These are phyloP conservation scores for Acinonyx jubatus DNA, from an alignment of 2,113 vertebrate species.

Conservation along the genomic window DNA sequence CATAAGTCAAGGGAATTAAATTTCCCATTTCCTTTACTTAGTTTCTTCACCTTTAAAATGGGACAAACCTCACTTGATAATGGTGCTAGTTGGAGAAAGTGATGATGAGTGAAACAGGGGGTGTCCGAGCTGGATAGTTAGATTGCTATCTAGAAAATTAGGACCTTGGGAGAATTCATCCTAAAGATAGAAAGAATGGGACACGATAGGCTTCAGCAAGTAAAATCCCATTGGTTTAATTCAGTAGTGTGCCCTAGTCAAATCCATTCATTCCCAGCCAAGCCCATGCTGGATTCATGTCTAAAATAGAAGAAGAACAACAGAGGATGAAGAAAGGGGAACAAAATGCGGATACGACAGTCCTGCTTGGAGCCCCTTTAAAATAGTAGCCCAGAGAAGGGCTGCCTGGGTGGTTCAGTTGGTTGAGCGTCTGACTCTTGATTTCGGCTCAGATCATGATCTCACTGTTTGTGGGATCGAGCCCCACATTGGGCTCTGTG, in stretches of 20 bases:
- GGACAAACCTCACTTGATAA: not conserved
- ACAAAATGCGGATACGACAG: not conserved
- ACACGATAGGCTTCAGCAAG: not conserved
- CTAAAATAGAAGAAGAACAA: not conserved
- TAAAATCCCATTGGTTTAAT: not conserved
- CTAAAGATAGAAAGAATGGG: not conserved
- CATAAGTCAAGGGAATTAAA: not conserved
- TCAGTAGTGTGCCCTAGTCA: not conserved
- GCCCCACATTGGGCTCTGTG: too few relatives aligned
- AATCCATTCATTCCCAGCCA: not conserved
- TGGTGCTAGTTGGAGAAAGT: not conserved
- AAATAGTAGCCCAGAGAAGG: not conserved
- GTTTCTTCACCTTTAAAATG: constrained; percentile 18
- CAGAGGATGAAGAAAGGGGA: not conserved
- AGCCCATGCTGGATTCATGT: not conserved
- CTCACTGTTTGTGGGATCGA: too few relatives aligned
- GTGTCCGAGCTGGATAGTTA: not conserved
- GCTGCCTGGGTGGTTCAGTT: too few relatives aligned
- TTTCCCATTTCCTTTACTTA: not conserved
- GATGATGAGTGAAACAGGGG: not conserved
- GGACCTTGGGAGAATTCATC: not conserved
- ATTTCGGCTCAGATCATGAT: too few relatives aligned
- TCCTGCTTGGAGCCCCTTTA: not conserved
- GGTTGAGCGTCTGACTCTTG: too few relatives aligned
- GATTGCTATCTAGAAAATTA: not conserved